A percentile compares a stretch with the other conserved stretches of the same genome.
phyloP scores from a whole-genome alignment of 2,888 invertebrate genomes.

The Chelonus formosanus region DNA sequence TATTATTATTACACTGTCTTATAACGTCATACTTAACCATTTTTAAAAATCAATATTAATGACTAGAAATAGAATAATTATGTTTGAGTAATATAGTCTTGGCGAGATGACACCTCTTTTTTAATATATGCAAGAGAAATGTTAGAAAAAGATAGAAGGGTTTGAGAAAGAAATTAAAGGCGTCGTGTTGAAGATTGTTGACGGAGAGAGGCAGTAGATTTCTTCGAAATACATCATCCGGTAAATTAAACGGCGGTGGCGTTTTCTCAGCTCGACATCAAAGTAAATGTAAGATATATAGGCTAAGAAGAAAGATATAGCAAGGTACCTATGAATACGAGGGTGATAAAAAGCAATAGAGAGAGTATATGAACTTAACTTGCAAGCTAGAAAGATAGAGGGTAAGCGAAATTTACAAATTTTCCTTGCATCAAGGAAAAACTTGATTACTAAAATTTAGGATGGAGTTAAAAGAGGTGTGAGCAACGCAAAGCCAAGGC shows the following conservation, averaged over 20 bases:
- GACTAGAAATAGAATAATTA: neutral
- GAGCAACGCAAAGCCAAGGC: conserved; percentile 11
- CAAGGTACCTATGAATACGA: conserved; percentile 26
- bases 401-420: conserved; percentile 53
- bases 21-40: no score
- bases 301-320: conserved; percentile 15
- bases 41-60: neutral
- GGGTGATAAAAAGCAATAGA: conserved; percentile 38
- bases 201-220: conserved; percentile 46
- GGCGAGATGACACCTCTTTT: no score
- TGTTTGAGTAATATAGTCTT: neutral
- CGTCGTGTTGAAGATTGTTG: conserved; percentile 1
- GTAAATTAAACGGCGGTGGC: conserved; percentile 60
- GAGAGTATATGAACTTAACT: conserved; percentile 34
- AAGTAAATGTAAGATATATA: conserved; percentile 47
- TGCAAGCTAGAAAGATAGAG: conserved; percentile 14
- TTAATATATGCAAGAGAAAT: no score
- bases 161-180: conserved; percentile 6
- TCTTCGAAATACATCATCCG: conserved; percentile 58
- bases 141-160: neutral
- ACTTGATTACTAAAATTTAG: conserved; percentile 61
- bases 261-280: conserved; percentile 57
- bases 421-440: conserved; percentile 53
- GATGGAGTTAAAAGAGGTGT: conserved; percentile 53
- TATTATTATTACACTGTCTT: no score